phyloP scores from a whole-genome alignment of 1,140 invertebrate species.

The Trichogramma pretiosum region DNA sequence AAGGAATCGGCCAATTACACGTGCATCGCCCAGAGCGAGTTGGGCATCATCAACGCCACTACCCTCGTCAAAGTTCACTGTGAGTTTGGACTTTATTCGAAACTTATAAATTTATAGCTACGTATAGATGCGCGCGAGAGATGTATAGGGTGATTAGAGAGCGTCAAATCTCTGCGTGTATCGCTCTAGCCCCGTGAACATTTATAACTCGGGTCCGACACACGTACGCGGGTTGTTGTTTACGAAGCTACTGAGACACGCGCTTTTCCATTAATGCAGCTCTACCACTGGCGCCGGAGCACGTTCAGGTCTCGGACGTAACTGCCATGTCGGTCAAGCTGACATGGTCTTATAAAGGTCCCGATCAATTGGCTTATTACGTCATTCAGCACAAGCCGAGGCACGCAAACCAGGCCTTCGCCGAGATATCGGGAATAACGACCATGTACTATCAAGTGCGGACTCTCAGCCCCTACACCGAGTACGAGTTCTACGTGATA shows the following conservation, averaged over 20 bases:
- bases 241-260: background rate
- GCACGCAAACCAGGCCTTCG: slow-evolving; percentile 67
- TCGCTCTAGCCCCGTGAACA: no score
- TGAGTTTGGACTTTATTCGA: slow-evolving; percentile 60
- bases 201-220: no score
- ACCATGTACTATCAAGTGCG: slow-evolving; percentile 86
- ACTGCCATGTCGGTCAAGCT: slow-evolving; percentile 85
- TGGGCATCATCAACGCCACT: slow-evolving; percentile 81
- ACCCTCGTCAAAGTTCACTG: slow-evolving; percentile 91
- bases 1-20: slow-evolving; percentile 92
- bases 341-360: slow-evolving; percentile 80
- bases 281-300: slow-evolving; percentile 77
- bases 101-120: no score
- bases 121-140: no score
- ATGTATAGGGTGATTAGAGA: no score
- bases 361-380: slow-evolving; percentile 83
- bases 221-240: no score
- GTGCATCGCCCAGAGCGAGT: slow-evolving; percentile 87
- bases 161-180: no score
- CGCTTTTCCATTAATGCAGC: slow-evolving; percentile 49
- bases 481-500: slow-evolving; percentile 93
- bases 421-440: slow-evolving; percentile 85
- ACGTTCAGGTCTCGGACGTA: slow-evolving; percentile 82
- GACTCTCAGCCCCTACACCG: slow-evolving; percentile 84
- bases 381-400: slow-evolving; percentile 93